Base-by-base conservation (phyloP, 2,888 invertebrate genomes). In the Meghimatium bilineatum region DNA sequence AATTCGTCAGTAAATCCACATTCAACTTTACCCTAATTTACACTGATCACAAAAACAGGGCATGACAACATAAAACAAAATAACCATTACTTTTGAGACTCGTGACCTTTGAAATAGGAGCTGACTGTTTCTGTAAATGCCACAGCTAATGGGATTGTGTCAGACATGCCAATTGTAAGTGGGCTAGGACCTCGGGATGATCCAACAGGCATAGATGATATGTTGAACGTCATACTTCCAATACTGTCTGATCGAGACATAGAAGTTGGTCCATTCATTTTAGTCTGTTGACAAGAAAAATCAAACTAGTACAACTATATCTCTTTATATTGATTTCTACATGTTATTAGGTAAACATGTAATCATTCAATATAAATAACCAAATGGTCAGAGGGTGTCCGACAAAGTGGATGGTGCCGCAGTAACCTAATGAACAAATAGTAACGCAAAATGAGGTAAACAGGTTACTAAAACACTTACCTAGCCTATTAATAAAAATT, bases 81-180 rank as follows among this genome's bases (percentile, higher is more conserved):
- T 3, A 63, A 12, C 26, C 26, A 63, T 89, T 88, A 93, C 93
- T 90, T 91, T 78, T 90, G 79, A 80, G 92, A 91, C 86, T 93
- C 92, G 49, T 96, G 96, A 84, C 97, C 97, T 90, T 96, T 96
- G 94, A 99, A 99, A 94, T 97, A 98, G n/a, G 98, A 98, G 94
- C 99, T 98, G 89, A 98, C 96, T 88, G 98, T 98, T 94, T 99
- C 99, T 93, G 99, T 99, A 94, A 99, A 98, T 87, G 99, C 99
- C 86, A 99, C 97, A 69, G 99, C 99, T 90, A 99, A 94, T 0
- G 99, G 99, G 94, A 99, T 97, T 14, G 97, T 97, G 93, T 99
- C 94, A 26, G 93, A 90, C 95, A 98, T 97, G 87, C 98, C 98
- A 90, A 98, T 97, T 3, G 98, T 98, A 79, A 98, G 95, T 0